Evolutionary conservation across 2,797 vertebrate genomes (phyloP).

Genomic region (Nannoperca obscura): DNA sequence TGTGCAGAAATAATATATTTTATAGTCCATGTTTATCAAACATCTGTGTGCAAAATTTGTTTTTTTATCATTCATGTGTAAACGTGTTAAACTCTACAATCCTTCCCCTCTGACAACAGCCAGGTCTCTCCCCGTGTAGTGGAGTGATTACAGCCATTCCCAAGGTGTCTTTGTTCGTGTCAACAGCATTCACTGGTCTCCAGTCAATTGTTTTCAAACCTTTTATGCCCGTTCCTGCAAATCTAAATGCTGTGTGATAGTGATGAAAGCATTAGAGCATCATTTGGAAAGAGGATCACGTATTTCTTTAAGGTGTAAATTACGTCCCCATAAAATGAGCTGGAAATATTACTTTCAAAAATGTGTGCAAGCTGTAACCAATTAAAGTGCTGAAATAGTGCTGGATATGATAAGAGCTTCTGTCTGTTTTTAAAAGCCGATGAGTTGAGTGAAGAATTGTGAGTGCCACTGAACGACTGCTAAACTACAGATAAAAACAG

Average conservation of each 20-base stretch:
- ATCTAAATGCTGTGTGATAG: slow-evolving; percentile 45
- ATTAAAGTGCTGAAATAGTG: slow-evolving; percentile 52
- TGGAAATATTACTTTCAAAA: slow-evolving; percentile 49
- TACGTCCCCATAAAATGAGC: slow-evolving; percentile 36
- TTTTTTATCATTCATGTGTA: neutral
- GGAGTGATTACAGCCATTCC: slow-evolving; percentile 44
- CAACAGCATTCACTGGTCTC: slow-evolving; percentile 43
- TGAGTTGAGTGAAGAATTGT: slow-evolving; percentile 41
- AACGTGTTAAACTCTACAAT: slow-evolving; percentile 23
- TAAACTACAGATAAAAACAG: slow-evolving; percentile 32
- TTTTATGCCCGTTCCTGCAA: slow-evolving; percentile 35
- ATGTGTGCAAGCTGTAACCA: slow-evolving; percentile 43
- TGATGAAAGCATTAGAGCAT: slow-evolving; percentile 49
- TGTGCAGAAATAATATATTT: neutral
- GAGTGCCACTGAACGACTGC: slow-evolving; percentile 33
- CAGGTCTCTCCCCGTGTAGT: slow-evolving; percentile 10
- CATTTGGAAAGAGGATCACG: slow-evolving; percentile 34
- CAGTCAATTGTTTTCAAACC: slow-evolving; percentile 46
- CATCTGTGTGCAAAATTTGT: neutral
- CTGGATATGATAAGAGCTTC: slow-evolving; percentile 48
- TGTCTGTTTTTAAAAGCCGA: slow-evolving; percentile 48
- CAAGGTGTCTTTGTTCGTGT: slow-evolving; percentile 51
- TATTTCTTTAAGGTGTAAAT: slow-evolving; percentile 61
- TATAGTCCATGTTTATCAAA: neutral
- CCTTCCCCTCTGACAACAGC: slow-evolving; percentile 22